Evolutionary conservation across 2,888 invertebrate species (phyloP).

Genomic region (Drosophila prolongata): DNA sequence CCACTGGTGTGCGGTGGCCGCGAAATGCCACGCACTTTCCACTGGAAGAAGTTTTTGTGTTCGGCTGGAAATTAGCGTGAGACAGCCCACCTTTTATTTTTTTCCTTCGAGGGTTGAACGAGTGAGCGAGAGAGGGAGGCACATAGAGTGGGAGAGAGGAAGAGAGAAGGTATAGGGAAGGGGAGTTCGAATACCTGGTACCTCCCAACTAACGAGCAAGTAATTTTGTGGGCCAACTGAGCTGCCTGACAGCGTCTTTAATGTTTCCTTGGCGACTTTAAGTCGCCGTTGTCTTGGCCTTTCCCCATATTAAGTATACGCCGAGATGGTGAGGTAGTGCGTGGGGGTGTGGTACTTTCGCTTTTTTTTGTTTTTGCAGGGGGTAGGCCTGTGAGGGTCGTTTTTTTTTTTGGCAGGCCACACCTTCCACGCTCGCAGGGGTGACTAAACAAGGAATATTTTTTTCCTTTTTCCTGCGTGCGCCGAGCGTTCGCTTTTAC

Average conservation of each 20-base stretch:
- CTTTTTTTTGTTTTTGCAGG: conserved; percentile 6
- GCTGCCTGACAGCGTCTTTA: conserved; percentile 49
- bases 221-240: conserved; percentile 75
- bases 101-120: conserved; percentile 30
- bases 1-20: conserved; percentile 67
- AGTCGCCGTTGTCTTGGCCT: conserved; percentile 60
- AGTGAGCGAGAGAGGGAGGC: conserved; percentile 22
- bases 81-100: conserved; percentile 36
- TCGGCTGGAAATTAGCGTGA: conserved; percentile 62
- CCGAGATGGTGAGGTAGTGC: conserved; percentile 8
- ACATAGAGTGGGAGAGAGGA: background rate
- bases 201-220: conserved; percentile 72
- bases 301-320: conserved; percentile 69
- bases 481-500: conserved; percentile 65
- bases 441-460: conserved; percentile 72
- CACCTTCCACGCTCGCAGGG: conserved; percentile 79
- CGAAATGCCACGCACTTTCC: conserved; percentile 69
- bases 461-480: conserved; percentile 44
- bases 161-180: conserved; percentile 15
- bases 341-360: conserved; percentile 38
- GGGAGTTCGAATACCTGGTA: conserved; percentile 57
- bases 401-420: conserved; percentile 69
- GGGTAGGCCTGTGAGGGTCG: conserved; percentile 66
- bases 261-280: conserved; percentile 75
- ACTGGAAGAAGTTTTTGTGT: conserved; percentile 60